Evolutionary conservation across 2,797 vertebrate species (phyloP).

Genomic region (Gymnocypris eckloni): DNA sequence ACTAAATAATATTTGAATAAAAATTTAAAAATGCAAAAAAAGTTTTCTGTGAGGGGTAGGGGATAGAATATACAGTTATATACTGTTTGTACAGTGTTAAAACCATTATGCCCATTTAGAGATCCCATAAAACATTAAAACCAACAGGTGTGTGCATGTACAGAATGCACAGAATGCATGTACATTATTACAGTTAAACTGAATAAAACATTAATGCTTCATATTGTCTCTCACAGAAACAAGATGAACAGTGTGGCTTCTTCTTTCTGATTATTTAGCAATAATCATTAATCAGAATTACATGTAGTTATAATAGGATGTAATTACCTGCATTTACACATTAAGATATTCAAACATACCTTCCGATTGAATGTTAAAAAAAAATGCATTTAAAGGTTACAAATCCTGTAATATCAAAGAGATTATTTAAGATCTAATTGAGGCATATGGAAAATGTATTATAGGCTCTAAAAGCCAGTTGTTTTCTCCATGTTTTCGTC

Average conservation of each 20-base stretch:
- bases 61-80: too few species aligned
- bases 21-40: too few species aligned
- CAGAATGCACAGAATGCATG: not conserved
- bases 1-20: too few species aligned
- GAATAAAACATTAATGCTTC: not conserved
- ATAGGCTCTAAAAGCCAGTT: not conserved
- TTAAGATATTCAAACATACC: not conserved
- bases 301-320: not conserved
- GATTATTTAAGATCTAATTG: not conserved
- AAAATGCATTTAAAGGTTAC: not conserved
- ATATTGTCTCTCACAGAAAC: not conserved
- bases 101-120: too few species aligned
- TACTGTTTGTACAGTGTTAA: too few species aligned
- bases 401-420: not conserved
- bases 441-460: not conserved
- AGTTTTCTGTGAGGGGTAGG: too few species aligned
- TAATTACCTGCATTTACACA: not conserved
- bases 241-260: not conserved
- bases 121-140: too few species aligned
- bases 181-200: not conserved
- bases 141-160: too few species aligned
- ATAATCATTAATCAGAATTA: not conserved
- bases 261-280: not conserved
- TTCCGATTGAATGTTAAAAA: not conserved
- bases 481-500: not conserved